A percentile compares a stretch with the other conserved stretches of the same genome.
phyloP scores from a whole-genome alignment of 2,113 vertebrate species.

The Octodon degus region DNA sequence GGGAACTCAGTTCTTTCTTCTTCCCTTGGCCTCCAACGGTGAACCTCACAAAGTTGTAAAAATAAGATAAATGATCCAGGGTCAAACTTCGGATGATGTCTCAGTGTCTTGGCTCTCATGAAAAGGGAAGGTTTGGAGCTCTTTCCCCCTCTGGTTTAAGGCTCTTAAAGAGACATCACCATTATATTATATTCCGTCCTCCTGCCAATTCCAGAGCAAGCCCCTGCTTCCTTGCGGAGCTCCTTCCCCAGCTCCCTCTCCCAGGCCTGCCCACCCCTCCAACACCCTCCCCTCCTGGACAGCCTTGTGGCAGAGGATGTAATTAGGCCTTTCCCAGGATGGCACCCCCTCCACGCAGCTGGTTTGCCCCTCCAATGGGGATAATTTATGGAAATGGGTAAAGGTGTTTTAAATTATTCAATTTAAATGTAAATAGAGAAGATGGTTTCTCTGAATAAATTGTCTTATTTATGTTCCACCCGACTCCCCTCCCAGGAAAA shows the following conservation, averaged over 20 bases:
- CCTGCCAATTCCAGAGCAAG: neutral
- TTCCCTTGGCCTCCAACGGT: neutral
- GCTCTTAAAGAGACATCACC: neutral
- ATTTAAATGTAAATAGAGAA: slow-evolving; percentile 90
- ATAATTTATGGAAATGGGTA: slow-evolving; percentile 86
- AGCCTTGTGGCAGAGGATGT: slow-evolving; percentile 12
- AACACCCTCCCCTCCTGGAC: neutral
- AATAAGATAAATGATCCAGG: neutral
- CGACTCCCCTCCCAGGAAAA: slow-evolving; percentile 79
- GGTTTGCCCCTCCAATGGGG: slow-evolving; percentile 72
- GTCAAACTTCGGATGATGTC: neutral
- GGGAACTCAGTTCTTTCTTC: neutral
- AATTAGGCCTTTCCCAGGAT: slow-evolving; percentile 64
- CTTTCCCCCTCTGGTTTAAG: neutral
- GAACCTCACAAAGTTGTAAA: neutral
- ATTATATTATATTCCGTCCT: neutral
- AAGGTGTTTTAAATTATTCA: slow-evolving; percentile 89
- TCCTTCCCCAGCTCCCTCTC: neutral
- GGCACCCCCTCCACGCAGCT: neutral
- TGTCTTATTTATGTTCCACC: slow-evolving; percentile 82
- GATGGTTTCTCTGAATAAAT: slow-evolving; percentile 85
- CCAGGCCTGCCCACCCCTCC: neutral
- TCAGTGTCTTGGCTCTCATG: neutral
- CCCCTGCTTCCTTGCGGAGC: neutral
- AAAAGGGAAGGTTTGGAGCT: neutral